Base-by-base conservation (phyloP, 2,888 invertebrate species). In the Taphrorychus bicolor region DNA sequence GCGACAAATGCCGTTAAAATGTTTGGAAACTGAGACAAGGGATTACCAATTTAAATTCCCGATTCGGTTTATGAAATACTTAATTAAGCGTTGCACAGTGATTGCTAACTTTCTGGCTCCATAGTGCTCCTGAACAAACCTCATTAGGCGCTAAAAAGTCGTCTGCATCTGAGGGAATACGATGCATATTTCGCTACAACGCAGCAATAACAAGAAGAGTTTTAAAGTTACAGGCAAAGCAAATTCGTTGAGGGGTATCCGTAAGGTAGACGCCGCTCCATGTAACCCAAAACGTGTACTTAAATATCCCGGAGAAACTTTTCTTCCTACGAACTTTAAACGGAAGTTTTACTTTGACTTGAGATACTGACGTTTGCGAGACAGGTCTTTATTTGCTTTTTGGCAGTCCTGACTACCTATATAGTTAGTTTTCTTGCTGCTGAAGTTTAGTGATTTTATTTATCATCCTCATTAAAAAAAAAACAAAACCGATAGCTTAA, bases 21-120 rank as follows among this genome's bases (percentile, higher is more conserved):
- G 53, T 61, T 61, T 53, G 53, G 16, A 51, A 42, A 61, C 41
- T 53, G 23, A 52, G 60, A 61, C 22, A 22, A 18, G 53, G 21
- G 51, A 61, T 61, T 61, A 42, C 60, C 60, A 61, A 61, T 61
- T 61, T 61, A 61, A 61, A 61, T 61, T 60, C 18, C n/a, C 21
- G 49, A 49, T 18, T 40, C n/a, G 60, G 51, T 21, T 16, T 51
- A 19, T 51, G 51, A 51, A 51, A 19, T 21, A 18, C 48, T 5
- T 18, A 48, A 7, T 32, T 32, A 32, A 32, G 32, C 32, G 32
- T 32, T 32, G 32, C 32, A 9, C n/a, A n/a, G 32, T 9, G 32
- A 32, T 32, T 32, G 32, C 32, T 32, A 32, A 32, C 32, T 32
- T 32, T 32, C 11, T 9, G 32, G 32, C 32, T 32, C 32, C 32